phyloP scores from a whole-genome alignment of 2,888 invertebrate genomes.

The Tryphoninae sp. region DNA sequence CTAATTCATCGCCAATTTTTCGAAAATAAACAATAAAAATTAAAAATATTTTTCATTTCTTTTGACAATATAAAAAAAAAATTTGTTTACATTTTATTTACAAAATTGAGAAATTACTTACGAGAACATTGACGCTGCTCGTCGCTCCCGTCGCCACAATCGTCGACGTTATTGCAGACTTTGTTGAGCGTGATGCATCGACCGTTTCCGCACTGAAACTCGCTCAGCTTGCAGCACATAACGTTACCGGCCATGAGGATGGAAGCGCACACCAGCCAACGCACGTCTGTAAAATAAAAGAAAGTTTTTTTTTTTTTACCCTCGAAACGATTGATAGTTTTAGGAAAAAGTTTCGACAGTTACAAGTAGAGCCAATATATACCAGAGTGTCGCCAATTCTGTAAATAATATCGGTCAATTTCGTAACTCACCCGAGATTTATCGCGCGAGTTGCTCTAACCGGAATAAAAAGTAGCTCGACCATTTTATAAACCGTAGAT shows the following conservation, averaged over 20 bases:
- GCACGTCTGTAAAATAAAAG: constrained; percentile 74
- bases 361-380: constrained; percentile 26
- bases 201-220: constrained; percentile 82
- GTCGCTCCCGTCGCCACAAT: constrained; percentile 90
- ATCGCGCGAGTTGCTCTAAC: constrained; percentile 3
- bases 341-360: constrained; percentile 1
- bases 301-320: constrained; percentile 27
- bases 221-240: constrained; percentile 82
- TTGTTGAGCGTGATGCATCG: constrained; percentile 88
- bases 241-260: constrained; percentile 74
- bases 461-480: background rate
- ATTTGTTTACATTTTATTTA: constrained; percentile 1
- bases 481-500: background rate
- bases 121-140: constrained; percentile 89
- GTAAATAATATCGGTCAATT: constrained; percentile 22
- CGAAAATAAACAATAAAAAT: background rate
- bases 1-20: no score
- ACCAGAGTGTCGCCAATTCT: constrained; percentile 3
- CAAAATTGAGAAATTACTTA: constrained; percentile 82
- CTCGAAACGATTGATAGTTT: constrained; percentile 31
- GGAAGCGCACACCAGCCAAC: constrained; percentile 75
- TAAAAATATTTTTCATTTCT: background rate
- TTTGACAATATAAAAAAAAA: constrained; percentile 13
- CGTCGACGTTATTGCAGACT: constrained; percentile 89
- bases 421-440: constrained; percentile 9